Conservation (phyloP, 2,113 vertebrate genomes). For the Haliaeetus leucogaster region DNA sequence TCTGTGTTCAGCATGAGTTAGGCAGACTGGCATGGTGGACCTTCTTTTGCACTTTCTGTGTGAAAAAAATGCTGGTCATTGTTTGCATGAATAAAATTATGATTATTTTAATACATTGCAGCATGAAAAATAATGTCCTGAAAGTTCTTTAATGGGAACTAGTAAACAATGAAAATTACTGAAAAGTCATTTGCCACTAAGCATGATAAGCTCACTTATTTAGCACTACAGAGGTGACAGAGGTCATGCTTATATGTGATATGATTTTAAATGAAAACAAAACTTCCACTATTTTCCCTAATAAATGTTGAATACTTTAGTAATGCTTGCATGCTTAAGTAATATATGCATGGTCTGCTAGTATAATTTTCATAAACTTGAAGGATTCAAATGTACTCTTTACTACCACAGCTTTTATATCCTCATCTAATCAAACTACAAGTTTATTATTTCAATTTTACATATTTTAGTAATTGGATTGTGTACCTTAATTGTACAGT, state of each 20-base stretch:
- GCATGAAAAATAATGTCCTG: neutral
- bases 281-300: neutral
- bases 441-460: conserved; percentile 63
- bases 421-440: conserved; percentile 46
- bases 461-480: conserved; percentile 56
- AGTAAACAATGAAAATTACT: neutral
- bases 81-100: neutral
- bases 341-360: conserved; percentile 30
- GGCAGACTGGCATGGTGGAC: neutral
- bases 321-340: conserved; percentile 12
- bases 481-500: conserved; percentile 40
- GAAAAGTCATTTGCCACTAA: neutral
- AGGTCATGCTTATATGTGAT: neutral
- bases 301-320: neutral
- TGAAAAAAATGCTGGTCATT: neutral
- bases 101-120: neutral
- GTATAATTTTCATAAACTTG: conserved; percentile 70
- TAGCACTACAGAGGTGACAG: neutral
- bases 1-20: neutral
- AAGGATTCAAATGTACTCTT: conserved; percentile 62
- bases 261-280: neutral
- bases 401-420: conserved; percentile 62
- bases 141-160: neutral
- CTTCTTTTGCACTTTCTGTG: neutral
- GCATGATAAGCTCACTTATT: neutral